phyloP scores from a whole-genome alignment of 92 coral and sea anemone species.

The Parazoanthus swiftii region DNA sequence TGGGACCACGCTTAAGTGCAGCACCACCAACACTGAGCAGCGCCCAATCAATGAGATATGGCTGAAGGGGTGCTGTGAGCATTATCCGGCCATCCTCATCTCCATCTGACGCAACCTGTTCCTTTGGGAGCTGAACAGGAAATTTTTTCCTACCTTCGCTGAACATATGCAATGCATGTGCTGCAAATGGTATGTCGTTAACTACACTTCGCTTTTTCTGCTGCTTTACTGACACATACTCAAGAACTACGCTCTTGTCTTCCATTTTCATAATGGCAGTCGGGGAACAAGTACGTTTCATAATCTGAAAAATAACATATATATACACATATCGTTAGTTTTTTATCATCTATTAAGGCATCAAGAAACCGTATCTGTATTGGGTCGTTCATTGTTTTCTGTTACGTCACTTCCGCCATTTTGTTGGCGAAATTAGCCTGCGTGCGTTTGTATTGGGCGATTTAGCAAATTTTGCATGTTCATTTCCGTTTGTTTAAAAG shows the following conservation, averaged over 20 bases:
- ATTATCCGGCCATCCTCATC: neutral
- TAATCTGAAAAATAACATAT: neutral
- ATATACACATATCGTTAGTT: too few species aligned
- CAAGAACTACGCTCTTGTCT: conserved; percentile 10
- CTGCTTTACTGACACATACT: neutral
- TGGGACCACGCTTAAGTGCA: neutral
- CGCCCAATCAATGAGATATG: conserved; percentile 39
- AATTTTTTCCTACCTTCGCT: conserved; percentile 31
- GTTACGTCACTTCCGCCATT: too few species aligned
- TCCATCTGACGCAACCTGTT: neutral
- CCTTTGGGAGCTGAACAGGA: conserved; percentile 23
- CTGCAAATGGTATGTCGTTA: conserved; percentile 33
- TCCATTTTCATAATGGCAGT: neutral
- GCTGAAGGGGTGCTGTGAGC: conserved; percentile 23
- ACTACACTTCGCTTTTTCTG: neutral
- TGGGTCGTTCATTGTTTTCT: too few species aligned
- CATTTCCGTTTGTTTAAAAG: too few species aligned
- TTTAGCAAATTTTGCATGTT: too few species aligned
- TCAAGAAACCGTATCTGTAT: too few species aligned
- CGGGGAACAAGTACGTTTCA: conserved; percentile 31
- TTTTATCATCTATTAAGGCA: neutral
- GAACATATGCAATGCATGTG: conserved; percentile 40
- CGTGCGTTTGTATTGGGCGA: too few species aligned
- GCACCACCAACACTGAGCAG: conserved; percentile 39
- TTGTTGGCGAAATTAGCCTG: too few species aligned